phyloP scores from a whole-genome alignment of 2,113 vertebrate genomes.

The Hyla sarda region DNA sequence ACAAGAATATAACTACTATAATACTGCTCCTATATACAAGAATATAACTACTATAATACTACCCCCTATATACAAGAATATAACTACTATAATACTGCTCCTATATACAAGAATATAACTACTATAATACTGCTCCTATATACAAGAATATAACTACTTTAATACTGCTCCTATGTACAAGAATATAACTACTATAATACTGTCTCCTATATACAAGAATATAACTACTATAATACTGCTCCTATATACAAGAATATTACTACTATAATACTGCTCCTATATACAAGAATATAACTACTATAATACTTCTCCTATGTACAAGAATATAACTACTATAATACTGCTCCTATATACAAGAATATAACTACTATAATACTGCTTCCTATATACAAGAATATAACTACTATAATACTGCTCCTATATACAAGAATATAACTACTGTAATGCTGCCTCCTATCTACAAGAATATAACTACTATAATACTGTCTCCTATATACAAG shows the following conservation, averaged over 20 bases:
- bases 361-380: neutral
- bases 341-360: conserved; percentile 4
- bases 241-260: neutral
- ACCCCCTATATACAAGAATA: conserved; percentile 12
- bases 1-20: conserved; percentile 5
- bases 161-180: neutral
- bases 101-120: conserved; percentile 7
- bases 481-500: too few relatives aligned
- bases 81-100: conserved; percentile 6
- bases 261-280: conserved; percentile 11
- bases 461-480: too few relatives aligned
- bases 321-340: conserved; percentile 13
- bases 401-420: neutral
- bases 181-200: conserved; percentile 26
- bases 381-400: neutral
- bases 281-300: conserved; percentile 2
- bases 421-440: too few relatives aligned
- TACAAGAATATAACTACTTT: neutral
- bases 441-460: too few relatives aligned
- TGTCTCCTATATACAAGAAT: neutral
- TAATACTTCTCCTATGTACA: neutral
- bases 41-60: conserved; percentile 6
- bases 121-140: conserved; percentile 16
- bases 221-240: conserved; percentile 23
- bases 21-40: too few relatives aligned